These are phyloP conservation scores for Myopa testacea DNA, from an alignment of 2,888 invertebrate genomes.

Conservation along the genomic window DNA sequence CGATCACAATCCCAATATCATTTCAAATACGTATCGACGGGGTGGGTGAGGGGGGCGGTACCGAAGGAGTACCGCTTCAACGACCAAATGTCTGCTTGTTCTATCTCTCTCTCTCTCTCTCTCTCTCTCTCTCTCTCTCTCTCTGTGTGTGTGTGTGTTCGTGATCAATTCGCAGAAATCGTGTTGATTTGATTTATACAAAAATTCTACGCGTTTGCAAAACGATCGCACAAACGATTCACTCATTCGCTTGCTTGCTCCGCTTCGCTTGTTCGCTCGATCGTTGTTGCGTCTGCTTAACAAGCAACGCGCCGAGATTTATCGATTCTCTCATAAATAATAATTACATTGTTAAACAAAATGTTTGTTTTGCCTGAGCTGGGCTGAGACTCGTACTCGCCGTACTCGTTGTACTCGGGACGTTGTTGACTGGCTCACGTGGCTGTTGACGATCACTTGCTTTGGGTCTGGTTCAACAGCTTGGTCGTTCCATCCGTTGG, in stretches of 20 bases:
- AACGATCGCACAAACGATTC: slow-evolving; percentile 36
- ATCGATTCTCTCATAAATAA: slow-evolving; percentile 62
- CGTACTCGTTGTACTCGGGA: neutral
- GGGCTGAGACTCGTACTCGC: neutral
- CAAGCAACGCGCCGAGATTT: slow-evolving; percentile 45
- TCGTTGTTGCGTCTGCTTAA: neutral
- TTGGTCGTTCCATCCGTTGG: neutral
- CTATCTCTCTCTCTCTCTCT: slow-evolving; percentile 37
- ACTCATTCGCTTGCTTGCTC: slow-evolving; percentile 9
- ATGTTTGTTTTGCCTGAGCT: slow-evolving; percentile 36
- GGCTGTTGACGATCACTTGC: too few relatives aligned
- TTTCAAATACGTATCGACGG: too few relatives aligned
- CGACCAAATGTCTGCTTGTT: neutral
- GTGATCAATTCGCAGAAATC: slow-evolving; percentile 56
- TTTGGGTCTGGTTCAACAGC: neutral
- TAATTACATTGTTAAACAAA: slow-evolving; percentile 47
- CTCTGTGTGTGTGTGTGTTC: neutral
- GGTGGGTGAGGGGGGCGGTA: too few relatives aligned
- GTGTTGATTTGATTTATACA: slow-evolving; percentile 62
- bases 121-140: slow-evolving; percentile 36
- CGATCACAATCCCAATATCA: too few relatives aligned
- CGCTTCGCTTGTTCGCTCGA: slow-evolving; percentile 12
- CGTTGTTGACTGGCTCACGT: neutral
- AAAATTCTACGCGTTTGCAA: slow-evolving; percentile 40
- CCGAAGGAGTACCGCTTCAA: neutral